Evolutionary conservation across 2,113 vertebrate genomes (phyloP), one percentile per base, ranked within the genome.

Genomic region (Paedocypris sp.): DNA sequence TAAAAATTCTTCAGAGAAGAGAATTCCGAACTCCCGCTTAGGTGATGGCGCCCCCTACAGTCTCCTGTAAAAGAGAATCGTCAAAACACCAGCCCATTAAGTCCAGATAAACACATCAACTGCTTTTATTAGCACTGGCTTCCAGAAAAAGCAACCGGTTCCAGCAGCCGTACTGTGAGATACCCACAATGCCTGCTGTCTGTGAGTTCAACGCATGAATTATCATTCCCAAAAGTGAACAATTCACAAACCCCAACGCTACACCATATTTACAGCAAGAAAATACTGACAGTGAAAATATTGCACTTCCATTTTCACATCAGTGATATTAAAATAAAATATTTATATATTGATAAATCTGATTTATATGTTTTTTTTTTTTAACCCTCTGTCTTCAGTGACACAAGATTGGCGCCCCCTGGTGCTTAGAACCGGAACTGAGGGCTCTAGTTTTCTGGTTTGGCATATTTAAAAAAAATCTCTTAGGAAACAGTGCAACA

Each of bases 101-200:
- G 15, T 39, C 16, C 10, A 39, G 60, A 43, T 57, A 39, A 71
- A 67, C 69, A 67, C 38, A 51, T 48, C 31, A 51, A 57, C 36
- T 48, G 32, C 39, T 15, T 71, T 74, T 74, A 74, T 69, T 74
- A 58, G 63, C 42, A 42, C 47, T 32, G 41, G 35, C 38, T 35
- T 67, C 36, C 53, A 52, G 33, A 60, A 39, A 50, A 43, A 48
- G 35, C 25, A 8, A 45, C 63, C 18, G 13, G 29, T 51, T 18
- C 41, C 25, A 35, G 52, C 62, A 65, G 62, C 15, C 16, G 29
- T 10, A 43, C 68, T 71, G 68, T 71, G 72, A 74, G 72, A 74
- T 74, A 68, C 72, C 72, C 72, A 74, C 72, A 74, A 42, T 32
- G 38, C 42, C 45, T 18, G 23, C 39, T 3, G 12, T 15, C 2